These are phyloP conservation scores for Pyrocoelia pectoralis DNA, from an alignment of 2,888 invertebrate species.

Conservation along the genomic window DNA sequence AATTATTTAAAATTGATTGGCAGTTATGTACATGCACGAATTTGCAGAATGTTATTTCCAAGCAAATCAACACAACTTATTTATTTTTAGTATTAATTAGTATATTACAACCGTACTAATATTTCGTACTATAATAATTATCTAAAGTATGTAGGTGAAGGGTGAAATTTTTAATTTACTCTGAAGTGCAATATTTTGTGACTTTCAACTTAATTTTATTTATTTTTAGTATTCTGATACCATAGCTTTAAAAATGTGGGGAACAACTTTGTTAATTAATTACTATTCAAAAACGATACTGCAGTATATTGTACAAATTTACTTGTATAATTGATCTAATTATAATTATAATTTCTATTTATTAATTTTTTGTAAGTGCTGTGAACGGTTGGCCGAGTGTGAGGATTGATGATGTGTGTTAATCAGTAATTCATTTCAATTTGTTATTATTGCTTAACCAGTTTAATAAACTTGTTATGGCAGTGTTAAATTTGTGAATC, in stretches of 20 bases:
- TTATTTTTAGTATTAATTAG: no score
- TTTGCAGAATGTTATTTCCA: no score
- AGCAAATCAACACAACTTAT: no score
- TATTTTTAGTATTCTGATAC: not conserved
- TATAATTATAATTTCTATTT: constrained; percentile 10
- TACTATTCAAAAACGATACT: not conserved
- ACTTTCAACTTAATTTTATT: not conserved
- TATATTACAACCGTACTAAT: no score
- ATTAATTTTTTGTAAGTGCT: constrained; percentile 3
- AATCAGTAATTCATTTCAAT: not conserved
- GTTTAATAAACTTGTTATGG: not conserved
- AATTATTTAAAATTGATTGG: no score
- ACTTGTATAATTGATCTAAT: not conserved
- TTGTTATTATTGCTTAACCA: not conserved
- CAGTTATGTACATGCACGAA: no score
- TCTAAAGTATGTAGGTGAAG: no score
- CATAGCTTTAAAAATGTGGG: constrained; percentile 1
- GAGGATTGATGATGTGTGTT: not conserved
- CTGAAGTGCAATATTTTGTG: constrained; percentile 6
- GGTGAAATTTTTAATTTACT: no score
- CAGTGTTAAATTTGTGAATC: constrained; percentile 6
- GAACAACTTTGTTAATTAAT: constrained; percentile 6
- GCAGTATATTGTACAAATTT: constrained; percentile 8
- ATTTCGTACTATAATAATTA: no score
- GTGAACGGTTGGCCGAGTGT: not conserved